Base-by-base conservation (phyloP, 2,113 vertebrate genomes). In the Antennarius striatus region DNA sequence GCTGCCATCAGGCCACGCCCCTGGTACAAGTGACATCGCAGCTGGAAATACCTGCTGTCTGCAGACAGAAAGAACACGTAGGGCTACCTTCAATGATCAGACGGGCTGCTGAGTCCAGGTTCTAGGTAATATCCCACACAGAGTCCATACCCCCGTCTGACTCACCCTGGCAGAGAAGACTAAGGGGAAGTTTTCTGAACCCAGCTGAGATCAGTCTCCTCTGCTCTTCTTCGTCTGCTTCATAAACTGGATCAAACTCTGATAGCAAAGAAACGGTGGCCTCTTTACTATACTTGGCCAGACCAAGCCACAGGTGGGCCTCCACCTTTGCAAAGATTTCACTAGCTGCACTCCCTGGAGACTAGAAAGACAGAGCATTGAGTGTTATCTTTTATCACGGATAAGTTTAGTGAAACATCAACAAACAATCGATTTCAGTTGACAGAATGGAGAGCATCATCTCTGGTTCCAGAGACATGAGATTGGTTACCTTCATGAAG, bases 1-100 rank as follows among this genome's bases (percentile, higher is more conserved):
- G 95, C 96, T 28, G 96, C 94, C 57, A 95, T 80, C 66, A 99
- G 90, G 6, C 96, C 94, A 49, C 94, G 92, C 2, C 95, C 95
- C 90, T 99, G 96, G 85, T 99, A 98, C 49, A 99, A 45, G 76
- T 98, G 96, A 64, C 95, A 96, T 64, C 94, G 88, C 8, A 98
- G 92, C 91, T 99, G 96, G 91, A 96, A 99, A 83, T 96, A 98
- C 53, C 93, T 94, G 71, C 91, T 92, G 81, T 94, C 93, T 94
- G 86, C 40, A 78, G 10, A 58, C 39, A 54, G 32, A 54, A 36
- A 70, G 12, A 52, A 15, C 56, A 13, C 60, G 36, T 12, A 57
- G 4, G 10, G 11, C 12, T 13, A 36, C 5, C 46, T 11, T 12
- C 3, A 32, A 12, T 43, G 51, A 28, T 36, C 32, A 7, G 32